Conservation (phyloP, 2,888 invertebrate genomes). For the Eretmocerus hayati region DNA sequence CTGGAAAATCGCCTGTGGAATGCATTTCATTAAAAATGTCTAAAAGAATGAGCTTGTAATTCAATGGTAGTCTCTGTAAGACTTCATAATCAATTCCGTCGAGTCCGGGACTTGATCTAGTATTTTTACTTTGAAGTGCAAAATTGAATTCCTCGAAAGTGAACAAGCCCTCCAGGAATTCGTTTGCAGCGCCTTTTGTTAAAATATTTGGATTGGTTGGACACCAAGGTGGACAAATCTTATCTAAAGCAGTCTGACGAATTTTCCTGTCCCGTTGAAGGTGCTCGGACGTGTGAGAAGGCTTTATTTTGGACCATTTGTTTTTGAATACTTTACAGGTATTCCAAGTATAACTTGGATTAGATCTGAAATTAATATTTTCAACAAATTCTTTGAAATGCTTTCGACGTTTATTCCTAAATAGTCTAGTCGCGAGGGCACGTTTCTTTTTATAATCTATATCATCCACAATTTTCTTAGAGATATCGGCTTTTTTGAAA, state of each 20-base stretch:
- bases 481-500: slow-evolving; percentile 7
- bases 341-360: slow-evolving; percentile 9
- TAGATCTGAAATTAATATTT: slow-evolving; percentile 1
- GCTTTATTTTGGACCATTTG: slow-evolving; percentile 2
- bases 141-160: slow-evolving; percentile 1
- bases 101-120: slow-evolving; percentile 3
- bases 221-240: slow-evolving; percentile 1
- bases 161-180: slow-evolving; percentile 1
- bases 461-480: background rate
- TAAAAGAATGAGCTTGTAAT: slow-evolving; percentile 1
- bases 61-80: background rate
- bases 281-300: background rate
- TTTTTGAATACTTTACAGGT: slow-evolving; percentile 7
- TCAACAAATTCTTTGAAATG: slow-evolving; percentile 4
- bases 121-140: background rate
- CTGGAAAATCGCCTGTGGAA: background rate
- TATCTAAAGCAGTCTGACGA: background rate
- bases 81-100: slow-evolving; percentile 10
- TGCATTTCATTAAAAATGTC: slow-evolving; percentile 8
- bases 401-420: background rate
- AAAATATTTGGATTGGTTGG: background rate
- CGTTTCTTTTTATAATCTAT: slow-evolving; percentile 1
- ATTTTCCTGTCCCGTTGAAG: background rate
- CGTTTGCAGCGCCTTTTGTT: background rate
- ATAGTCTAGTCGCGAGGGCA: background rate